Percentiles rank a stretch among this genome's conserved stretches.
phyloP scores from a whole-genome alignment of 1,140 invertebrate genomes.

The Drosophila willistoni region DNA sequence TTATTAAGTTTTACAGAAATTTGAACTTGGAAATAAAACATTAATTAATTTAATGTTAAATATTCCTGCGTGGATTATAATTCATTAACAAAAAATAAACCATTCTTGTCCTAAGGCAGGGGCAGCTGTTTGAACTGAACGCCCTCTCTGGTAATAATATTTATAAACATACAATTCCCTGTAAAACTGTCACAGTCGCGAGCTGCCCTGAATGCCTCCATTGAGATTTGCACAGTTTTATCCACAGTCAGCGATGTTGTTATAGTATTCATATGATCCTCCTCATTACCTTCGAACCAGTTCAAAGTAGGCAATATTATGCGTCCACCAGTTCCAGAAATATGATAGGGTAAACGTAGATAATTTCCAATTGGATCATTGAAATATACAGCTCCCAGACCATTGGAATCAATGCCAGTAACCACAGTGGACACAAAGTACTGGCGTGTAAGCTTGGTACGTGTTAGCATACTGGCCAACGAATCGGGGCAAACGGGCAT shows the following conservation, averaged over 20 bases:
- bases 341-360: slow-evolving; percentile 90
- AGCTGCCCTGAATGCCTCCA: slow-evolving; percentile 98
- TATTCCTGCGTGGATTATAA: too few species aligned
- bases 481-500: slow-evolving; percentile 96
- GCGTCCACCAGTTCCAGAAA: slow-evolving; percentile 92
- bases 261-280: slow-evolving; percentile 89
- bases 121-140: slow-evolving; percentile 79
- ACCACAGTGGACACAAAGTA: slow-evolving; percentile 98
- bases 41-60: too few species aligned
- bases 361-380: slow-evolving; percentile 98
- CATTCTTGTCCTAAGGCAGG: too few species aligned
- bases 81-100: too few species aligned
- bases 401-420: slow-evolving; percentile 94
- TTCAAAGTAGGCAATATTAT: slow-evolving; percentile 93
- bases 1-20: too few species aligned
- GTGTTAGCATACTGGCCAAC: slow-evolving; percentile 97
- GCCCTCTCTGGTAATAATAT: slow-evolving; percentile 95
- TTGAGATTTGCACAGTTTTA: slow-evolving; percentile 92
- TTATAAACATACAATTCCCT: slow-evolving; percentile 95
- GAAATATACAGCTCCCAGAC: slow-evolving; percentile 96
- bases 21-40: too few species aligned
- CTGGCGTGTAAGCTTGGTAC: slow-evolving; percentile 97
- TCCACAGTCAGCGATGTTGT: slow-evolving; percentile 85
- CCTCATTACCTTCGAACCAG: slow-evolving; percentile 89
- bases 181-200: slow-evolving; percentile 98